phyloP scores from a whole-genome alignment of 2,888 invertebrate species.

The Andrena praecox region DNA sequence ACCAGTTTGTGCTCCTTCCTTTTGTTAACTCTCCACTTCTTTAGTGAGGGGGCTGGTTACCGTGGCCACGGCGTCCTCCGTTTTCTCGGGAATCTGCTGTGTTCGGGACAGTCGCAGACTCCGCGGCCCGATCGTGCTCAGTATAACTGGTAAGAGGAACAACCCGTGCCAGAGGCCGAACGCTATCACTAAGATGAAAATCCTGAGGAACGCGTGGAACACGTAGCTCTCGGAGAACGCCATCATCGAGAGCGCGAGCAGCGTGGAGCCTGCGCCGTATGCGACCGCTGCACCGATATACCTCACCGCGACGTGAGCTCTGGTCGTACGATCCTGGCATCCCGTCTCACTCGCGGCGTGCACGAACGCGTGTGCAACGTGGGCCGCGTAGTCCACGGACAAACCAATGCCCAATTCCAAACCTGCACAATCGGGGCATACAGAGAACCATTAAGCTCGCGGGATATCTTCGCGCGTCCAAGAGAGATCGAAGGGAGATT shows the following conservation, averaged over 20 bases:
- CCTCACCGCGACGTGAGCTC: conserved; percentile 89
- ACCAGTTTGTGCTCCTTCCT: conserved; percentile 43
- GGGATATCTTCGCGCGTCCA: not conserved
- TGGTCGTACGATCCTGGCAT: conserved; percentile 81
- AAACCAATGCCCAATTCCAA: conserved; percentile 93
- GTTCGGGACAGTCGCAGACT: conserved; percentile 64
- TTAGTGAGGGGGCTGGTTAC: conserved; percentile 47
- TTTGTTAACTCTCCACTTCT: conserved; percentile 41
- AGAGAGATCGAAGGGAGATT: not conserved
- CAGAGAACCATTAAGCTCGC: not conserved
- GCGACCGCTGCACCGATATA: conserved; percentile 92
- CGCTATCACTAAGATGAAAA: conserved; percentile 91
- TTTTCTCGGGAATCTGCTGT: conserved; percentile 8
- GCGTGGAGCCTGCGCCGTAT: conserved; percentile 92
- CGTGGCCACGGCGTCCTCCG: conserved; percentile 7
- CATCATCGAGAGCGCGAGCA: conserved; percentile 90
- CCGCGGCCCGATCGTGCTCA: conserved; percentile 90
- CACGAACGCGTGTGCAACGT: conserved; percentile 93
- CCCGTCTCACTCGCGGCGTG: conserved; percentile 85
- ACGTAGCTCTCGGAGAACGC: conserved; percentile 91
- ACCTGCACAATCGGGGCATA: conserved; percentile 66
- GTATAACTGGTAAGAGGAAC: conserved; percentile 90
- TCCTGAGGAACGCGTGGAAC: conserved; percentile 91
- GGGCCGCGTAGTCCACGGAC: conserved; percentile 94
- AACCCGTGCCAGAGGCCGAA: conserved; percentile 93